Base-by-base conservation (phyloP, 2,888 invertebrate genomes). In the Erpobdella octoculata region DNA sequence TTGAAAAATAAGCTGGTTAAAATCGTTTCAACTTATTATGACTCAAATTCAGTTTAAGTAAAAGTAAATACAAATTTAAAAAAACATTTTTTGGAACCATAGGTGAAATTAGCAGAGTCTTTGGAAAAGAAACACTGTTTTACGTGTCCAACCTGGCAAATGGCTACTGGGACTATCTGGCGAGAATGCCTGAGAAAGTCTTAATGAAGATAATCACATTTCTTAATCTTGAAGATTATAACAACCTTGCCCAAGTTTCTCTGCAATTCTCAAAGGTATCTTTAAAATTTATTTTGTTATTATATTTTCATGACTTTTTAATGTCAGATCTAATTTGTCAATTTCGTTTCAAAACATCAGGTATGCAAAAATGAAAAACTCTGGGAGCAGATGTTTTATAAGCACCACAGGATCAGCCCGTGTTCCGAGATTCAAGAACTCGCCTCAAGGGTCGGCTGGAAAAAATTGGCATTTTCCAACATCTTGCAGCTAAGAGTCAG, bases 31-130 rank as follows among this genome's bases (percentile, higher is more conserved):
- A n/a, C n/a, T n/a, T n/a, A n/a, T n/a, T n/a, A n/a, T n/a, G n/a
- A n/a, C n/a, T n/a, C n/a, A n/a, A n/a, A n/a, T n/a, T n/a, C n/a
- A n/a, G n/a, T n/a, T n/a, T n/a, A n/a, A n/a, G n/a, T n/a, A n/a
- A n/a, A n/a, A n/a, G n/a, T n/a, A n/a, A n/a, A n/a, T 59, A n/a
- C 25, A 59, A 21, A n/a, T 59, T 12, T 21, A 59, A 59, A 59
- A n/a, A 21, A 9, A n/a, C 21, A 9, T 59, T 59, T 9, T 59
- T 12, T 9, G 12, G 9, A 59, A 59, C 12, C 15, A 1, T n/a
- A 69, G 69, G 58, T 58, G 69, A 69, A 21, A 69, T 69, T 25
- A 69, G 36, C 35, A n/a, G 58, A 69, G 69, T 69, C 25, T 69
- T 69, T 46, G 58, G 69, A 4, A n/a, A 15, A 35, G 53, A 15